A percentile compares a stretch with the other conserved stretches of the same genome.
Conservation (phyloP, 1,140 invertebrate species). For the Brachionus sp. region DNA sequence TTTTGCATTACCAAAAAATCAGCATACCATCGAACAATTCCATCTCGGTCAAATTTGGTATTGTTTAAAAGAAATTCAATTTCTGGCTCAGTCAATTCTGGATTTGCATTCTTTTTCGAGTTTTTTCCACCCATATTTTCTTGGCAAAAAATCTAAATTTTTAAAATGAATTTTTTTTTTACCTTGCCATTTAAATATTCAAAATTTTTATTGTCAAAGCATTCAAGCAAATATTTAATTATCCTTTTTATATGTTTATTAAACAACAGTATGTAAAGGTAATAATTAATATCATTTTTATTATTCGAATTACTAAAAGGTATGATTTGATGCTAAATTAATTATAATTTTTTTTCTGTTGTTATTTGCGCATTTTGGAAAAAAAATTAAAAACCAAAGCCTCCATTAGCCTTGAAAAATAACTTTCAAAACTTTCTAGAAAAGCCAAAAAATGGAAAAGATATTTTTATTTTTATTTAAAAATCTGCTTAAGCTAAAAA, state of each 20-base stretch:
- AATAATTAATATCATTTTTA: neutral
- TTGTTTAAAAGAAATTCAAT: slow-evolving; percentile 57
- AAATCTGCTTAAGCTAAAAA: too few relatives aligned
- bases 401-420: too few relatives aligned
- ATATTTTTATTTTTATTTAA: neutral
- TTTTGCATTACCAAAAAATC: slow-evolving; percentile 57
- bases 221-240: slow-evolving; percentile 35
- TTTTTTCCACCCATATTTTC: slow-evolving; percentile 39
- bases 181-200: neutral
- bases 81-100: slow-evolving; percentile 52
- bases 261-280: neutral
- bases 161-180: neutral
- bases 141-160: neutral
- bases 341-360: neutral
- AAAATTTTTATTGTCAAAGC: neutral
- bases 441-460: too few relatives aligned
- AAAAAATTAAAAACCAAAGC: neutral
- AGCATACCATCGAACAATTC: slow-evolving; percentile 60
- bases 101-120: neutral
- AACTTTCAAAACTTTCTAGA: too few relatives aligned
- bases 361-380: neutral
- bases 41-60: slow-evolving; percentile 57
- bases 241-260: neutral
- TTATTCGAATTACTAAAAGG: neutral
- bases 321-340: neutral